Evolutionary conservation across 2,888 invertebrate species (phyloP), one percentile per base, ranked within the genome.

Genomic region (Athalia circularis): DNA sequence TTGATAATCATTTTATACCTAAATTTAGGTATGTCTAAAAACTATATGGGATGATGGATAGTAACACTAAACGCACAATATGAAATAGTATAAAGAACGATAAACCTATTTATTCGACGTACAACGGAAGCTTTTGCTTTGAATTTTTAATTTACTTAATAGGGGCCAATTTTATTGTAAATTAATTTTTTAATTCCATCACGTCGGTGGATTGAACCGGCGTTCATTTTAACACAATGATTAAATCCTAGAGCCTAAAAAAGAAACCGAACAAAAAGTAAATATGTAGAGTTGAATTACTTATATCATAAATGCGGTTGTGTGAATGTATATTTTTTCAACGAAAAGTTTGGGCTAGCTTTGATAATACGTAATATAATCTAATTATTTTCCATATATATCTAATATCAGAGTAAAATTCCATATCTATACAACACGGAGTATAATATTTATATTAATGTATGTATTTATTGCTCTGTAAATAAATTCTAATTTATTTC

Each of bases 401-500:
- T 3, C 29, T 29, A 29, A 29, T 29, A 29, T 29, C 75, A 75
- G 75, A 75, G 75, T 75, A 64, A 62, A 15, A 75, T 13, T 62
- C 11, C 50, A 75, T 75, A 64, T 75, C 62, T 64, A 75, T 75
- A 62, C 15, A 75, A 62, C 64, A 75, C 50, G 29, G 50, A 64
- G 59, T 72, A 57, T 47, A 57, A 47, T 59, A 64, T 62, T 62
- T 13, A 62, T 62, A 62, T 4, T 62, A 62, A 50, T 75, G 50
- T 75, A 48, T 75, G 75, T 75, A 75, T 75, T 75, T 75, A 75
- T 75, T 62, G 62, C 50, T 75, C 61, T 75, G 75, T 75, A 75
- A 75, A 75, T 75, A 75, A 75, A 62, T 11, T 13, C 43, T 72
- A 52, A 62, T 57, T 75, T 62, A 75, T 75, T 75, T 52, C 15